A percentile compares a stretch with the other conserved stretches of the same genome.
phyloP scores from a whole-genome alignment of 2,113 vertebrate species.

The Halichoerus grypus region DNA sequence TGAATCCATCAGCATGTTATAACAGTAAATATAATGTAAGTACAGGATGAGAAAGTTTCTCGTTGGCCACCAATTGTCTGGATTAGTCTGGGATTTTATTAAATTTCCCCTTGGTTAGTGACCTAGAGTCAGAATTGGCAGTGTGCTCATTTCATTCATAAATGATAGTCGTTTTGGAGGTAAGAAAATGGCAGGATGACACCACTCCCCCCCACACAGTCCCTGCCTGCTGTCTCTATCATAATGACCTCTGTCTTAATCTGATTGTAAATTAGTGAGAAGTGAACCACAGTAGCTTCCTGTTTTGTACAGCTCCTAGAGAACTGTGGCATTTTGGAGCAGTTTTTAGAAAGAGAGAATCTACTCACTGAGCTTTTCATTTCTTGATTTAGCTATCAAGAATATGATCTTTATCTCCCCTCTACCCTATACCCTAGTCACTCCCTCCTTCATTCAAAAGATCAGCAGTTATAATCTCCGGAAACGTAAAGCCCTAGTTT shows the following conservation, averaged over 20 bases:
- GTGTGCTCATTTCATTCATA: slow-evolving; percentile 54
- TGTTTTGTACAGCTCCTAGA: slow-evolving; percentile 22
- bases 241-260: slow-evolving; percentile 48
- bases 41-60: slow-evolving; percentile 51
- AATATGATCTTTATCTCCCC: neutral
- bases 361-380: neutral
- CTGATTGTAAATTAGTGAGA: neutral
- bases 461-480: neutral
- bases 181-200: neutral
- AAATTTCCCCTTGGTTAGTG: slow-evolving; percentile 68
- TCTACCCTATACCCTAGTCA: no score
- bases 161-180: slow-evolving; percentile 29
- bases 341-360: slow-evolving; percentile 14
- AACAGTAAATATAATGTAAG: slow-evolving; percentile 33
- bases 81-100: slow-evolving; percentile 57
- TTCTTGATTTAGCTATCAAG: neutral
- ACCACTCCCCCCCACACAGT: neutral
- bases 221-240: slow-evolving; percentile 24
- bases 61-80: slow-evolving; percentile 71
- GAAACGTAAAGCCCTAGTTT: neutral
- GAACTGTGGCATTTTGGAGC: neutral
- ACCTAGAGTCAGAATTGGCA: slow-evolving; percentile 15
- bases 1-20: slow-evolving; percentile 44
- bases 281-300: slow-evolving; percentile 12
- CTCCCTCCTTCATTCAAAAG: neutral